A percentile compares a stretch with the other conserved stretches of the same genome.
These are phyloP conservation scores for Ispidina picta DNA, from an alignment of 2,797 vertebrate species.

Conservation along the genomic window DNA sequence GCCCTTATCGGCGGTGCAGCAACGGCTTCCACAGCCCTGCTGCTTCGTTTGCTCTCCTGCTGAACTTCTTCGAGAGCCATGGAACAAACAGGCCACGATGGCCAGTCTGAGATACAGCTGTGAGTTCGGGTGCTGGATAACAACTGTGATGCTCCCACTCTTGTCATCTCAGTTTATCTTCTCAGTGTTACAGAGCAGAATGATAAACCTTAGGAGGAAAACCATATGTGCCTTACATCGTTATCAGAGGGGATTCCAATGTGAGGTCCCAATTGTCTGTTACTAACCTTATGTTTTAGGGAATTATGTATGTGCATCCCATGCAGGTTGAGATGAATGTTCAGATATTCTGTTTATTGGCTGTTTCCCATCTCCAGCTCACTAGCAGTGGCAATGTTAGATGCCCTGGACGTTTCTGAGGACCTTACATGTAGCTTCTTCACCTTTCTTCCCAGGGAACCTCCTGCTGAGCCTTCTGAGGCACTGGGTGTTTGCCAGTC, in stretches of 20 bases:
- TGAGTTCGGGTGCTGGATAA: not conserved
- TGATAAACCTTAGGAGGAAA: not conserved
- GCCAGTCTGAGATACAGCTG: not conserved
- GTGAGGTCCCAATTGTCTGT: not conserved
- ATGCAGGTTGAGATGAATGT: not conserved
- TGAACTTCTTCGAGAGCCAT: conserved; percentile 38
- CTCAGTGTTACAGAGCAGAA: not conserved
- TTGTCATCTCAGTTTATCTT: not conserved
- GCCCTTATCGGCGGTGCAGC: not conserved
- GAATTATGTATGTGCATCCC: not conserved
- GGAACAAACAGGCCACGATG: not conserved
- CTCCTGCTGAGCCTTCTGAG: not conserved
- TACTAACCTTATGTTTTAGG: not conserved
- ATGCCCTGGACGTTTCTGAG: not conserved
- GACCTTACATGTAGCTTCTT: not conserved
- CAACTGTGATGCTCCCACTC: not conserved
- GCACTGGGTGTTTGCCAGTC: not conserved
- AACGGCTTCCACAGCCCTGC: not conserved
- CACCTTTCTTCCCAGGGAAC: not conserved
- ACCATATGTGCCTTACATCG: fast-evolving
- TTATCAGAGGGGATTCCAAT: not conserved
- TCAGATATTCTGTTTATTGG: not conserved
- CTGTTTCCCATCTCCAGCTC: not conserved
- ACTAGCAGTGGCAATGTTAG: not conserved
- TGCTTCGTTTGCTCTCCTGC: not conserved